A percentile compares a stretch with the other conserved stretches of the same genome.
Evolutionary conservation across 1,140 invertebrate species (phyloP).

Genomic region (Marisa cornuarietis): DNA sequence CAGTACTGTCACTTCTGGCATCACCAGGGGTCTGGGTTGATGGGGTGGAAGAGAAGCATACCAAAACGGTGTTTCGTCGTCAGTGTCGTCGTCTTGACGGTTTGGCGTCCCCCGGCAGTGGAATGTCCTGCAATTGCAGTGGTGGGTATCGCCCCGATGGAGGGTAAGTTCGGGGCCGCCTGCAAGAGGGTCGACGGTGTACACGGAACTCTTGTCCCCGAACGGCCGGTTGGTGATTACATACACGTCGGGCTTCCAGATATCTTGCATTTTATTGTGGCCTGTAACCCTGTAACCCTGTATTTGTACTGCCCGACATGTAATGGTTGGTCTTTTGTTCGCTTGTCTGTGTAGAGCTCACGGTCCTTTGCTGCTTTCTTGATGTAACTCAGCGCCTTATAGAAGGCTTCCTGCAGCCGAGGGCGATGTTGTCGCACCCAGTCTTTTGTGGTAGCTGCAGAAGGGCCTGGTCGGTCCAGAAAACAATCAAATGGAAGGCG

Average conservation of each 20-base stretch:
- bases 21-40: too few species aligned
- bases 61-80: too few species aligned
- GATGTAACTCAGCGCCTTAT: background rate
- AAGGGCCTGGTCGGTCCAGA: background rate
- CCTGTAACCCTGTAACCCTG: background rate
- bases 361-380: background rate
- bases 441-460: background rate
- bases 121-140: too few species aligned
- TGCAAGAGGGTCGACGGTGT: constrained; percentile 8
- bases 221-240: background rate
- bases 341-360: background rate
- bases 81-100: too few species aligned
- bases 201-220: background rate
- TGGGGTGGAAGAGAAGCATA: too few species aligned
- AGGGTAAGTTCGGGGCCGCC: too few species aligned
- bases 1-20: too few species aligned
- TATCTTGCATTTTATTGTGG: constrained; percentile 17
- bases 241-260: constrained; percentile 1
- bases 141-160: too few species aligned
- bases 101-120: too few species aligned
- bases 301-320: constrained; percentile 3
- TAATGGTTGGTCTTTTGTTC: background rate
- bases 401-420: background rate
- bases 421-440: constrained; percentile 3
- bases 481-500: constrained; percentile 28